Percentiles rank a stretch among this genome's conserved stretches.
These are phyloP conservation scores for Aphidoletes aphidimyza DNA, from an alignment of 2,888 invertebrate species.

Conservation along the genomic window DNA sequence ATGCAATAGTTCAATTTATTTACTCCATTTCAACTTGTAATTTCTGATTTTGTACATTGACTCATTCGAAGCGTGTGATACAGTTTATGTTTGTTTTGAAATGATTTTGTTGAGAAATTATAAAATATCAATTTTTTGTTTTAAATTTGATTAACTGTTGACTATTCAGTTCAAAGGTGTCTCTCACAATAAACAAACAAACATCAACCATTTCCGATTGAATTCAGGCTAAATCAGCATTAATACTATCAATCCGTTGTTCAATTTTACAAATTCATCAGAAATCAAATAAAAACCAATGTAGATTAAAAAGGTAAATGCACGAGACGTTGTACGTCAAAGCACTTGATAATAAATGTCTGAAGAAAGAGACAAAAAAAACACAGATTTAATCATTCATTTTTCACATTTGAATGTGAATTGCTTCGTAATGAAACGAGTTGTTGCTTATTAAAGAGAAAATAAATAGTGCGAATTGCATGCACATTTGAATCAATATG, in stretches of 20 bases:
- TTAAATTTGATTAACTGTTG: slow-evolving; percentile 23
- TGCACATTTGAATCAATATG: neutral
- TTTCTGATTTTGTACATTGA: neutral
- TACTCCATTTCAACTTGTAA: neutral
- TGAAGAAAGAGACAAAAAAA: neutral
- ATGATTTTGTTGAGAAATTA: too few relatives aligned
- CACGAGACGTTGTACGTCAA: neutral
- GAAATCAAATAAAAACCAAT: neutral
- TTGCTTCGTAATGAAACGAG: neutral
- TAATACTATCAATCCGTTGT: neutral
- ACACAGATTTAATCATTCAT: neutral
- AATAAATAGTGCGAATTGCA: neutral
- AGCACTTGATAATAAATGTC: slow-evolving; percentile 15
- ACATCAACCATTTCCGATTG: slow-evolving; percentile 39
- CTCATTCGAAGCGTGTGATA: too few relatives aligned
- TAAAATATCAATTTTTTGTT: too few relatives aligned
- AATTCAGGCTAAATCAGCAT: neutral
- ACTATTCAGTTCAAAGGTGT: slow-evolving; percentile 9
- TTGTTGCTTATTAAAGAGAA: neutral
- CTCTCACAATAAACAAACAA: slow-evolving; percentile 15
- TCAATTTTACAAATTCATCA: neutral
- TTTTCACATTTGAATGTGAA: slow-evolving; percentile 17
- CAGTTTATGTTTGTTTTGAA: neutral
- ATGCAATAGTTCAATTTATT: neutral
- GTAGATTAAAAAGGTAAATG: slow-evolving; percentile 15